A percentile compares a stretch with the other conserved stretches of the same genome.
Conservation (phyloP, 2,888 invertebrate species). For the Nemotelus nigrinus region DNA sequence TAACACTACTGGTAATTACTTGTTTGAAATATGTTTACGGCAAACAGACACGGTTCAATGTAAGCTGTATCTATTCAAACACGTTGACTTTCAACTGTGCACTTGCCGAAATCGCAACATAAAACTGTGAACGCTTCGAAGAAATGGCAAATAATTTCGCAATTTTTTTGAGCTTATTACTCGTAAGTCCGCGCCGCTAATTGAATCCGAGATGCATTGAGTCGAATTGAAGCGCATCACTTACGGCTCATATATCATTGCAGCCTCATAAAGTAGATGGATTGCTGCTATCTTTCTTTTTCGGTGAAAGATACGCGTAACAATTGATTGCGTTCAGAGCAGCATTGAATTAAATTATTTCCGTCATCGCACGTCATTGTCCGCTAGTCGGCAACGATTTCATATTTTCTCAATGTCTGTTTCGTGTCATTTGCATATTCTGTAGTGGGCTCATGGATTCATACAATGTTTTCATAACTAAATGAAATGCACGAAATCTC, state of each 20-base stretch:
- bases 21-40: too few species aligned
- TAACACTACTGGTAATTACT: too few species aligned
- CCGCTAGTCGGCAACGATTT: too few species aligned
- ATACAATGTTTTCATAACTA: constrained; percentile 9
- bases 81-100: neutral
- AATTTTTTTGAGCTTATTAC: too few species aligned
- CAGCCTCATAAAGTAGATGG: constrained; percentile 29
- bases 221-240: neutral
- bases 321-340: neutral
- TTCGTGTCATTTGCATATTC: too few species aligned
- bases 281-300: constrained; percentile 3
- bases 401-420: too few species aligned
- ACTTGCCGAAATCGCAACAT: neutral
- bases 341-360: constrained; percentile 5
- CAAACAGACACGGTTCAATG: too few species aligned
- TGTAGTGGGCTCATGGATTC: neutral
- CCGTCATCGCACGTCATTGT: too few species aligned
- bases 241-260: constrained; percentile 15
- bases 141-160: too few species aligned
- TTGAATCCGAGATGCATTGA: neutral
- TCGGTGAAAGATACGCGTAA: neutral
- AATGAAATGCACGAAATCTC: neutral
- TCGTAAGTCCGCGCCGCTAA: too few species aligned
- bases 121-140: neutral
- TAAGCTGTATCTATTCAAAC: neutral